Conservation (phyloP, 2,113 vertebrate genomes). For the Brachionichthys hirsutus region DNA sequence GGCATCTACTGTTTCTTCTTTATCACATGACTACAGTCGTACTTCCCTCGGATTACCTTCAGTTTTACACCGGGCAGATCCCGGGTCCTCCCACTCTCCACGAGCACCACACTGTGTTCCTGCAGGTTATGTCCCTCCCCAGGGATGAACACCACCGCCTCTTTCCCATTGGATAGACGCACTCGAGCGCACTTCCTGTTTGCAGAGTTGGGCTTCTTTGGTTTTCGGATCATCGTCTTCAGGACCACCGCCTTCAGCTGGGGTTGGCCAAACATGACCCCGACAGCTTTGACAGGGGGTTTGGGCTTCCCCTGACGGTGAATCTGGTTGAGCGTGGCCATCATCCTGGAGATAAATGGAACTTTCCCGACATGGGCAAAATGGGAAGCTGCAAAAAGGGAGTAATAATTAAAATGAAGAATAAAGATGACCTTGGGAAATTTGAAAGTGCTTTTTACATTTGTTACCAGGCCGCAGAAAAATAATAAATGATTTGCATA, state of each 20-base stretch:
- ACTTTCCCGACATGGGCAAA: slow-evolving; percentile 44
- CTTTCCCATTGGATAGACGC: slow-evolving; percentile 85
- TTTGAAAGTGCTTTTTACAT: too few relatives aligned
- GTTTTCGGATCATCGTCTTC: slow-evolving; percentile 89
- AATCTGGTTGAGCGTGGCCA: slow-evolving; percentile 96
- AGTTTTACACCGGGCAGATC: slow-evolving; percentile 92
- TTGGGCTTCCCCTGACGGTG: slow-evolving; percentile 81
- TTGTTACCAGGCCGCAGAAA: too few relatives aligned
- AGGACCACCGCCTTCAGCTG: slow-evolving; percentile 89
- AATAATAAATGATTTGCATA: too few relatives aligned
- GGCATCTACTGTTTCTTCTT: slow-evolving; percentile 77
- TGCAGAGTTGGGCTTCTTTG: slow-evolving; percentile 95
- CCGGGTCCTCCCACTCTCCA: slow-evolving; percentile 88
- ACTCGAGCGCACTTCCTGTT: slow-evolving; percentile 90
- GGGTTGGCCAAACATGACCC: slow-evolving; percentile 79
- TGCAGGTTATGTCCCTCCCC: slow-evolving; percentile 94
- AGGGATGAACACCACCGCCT: slow-evolving; percentile 85
- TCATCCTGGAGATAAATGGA: slow-evolving; percentile 66
- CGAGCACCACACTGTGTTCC: slow-evolving; percentile 90
- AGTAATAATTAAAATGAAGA: too few relatives aligned
- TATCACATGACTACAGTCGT: slow-evolving; percentile 83
- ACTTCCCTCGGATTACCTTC: slow-evolving; percentile 81
- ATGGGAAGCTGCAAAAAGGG: slow-evolving; percentile 49
- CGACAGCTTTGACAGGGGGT: rapidly evolving
- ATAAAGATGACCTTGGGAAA: too few relatives aligned